A percentile compares a stretch with the other conserved stretches of the same genome.
Evolutionary conservation across 2,797 vertebrate genomes (phyloP).

Genomic region (Gambelia wislizenii): DNA sequence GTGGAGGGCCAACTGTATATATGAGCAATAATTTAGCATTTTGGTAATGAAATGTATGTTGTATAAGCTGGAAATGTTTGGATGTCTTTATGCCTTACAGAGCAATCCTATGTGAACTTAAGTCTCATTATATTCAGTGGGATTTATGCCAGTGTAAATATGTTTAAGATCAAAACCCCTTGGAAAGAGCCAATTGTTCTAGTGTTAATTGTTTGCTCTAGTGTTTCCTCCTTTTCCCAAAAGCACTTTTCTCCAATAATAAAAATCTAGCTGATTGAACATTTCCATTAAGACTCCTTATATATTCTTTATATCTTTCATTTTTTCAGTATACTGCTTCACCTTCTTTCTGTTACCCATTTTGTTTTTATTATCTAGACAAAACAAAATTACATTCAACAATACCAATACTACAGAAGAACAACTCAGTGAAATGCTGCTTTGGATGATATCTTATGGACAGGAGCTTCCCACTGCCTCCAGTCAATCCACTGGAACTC

Average conservation of each 20-base stretch:
- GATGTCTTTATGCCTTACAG: neutral
- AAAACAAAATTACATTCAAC: constrained; percentile 45
- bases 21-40: neutral
- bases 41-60: neutral
- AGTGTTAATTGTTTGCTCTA: neutral
- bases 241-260: constrained; percentile 30
- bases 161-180: neutral
- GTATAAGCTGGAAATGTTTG: neutral
- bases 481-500: constrained; percentile 23
- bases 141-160: neutral
- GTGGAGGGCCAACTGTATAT: too few species aligned
- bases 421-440: neutral
- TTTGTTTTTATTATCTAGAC: constrained; percentile 49
- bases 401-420: constrained; percentile 21
- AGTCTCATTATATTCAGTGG: neutral
- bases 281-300: constrained; percentile 4
- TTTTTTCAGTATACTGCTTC: constrained; percentile 40
- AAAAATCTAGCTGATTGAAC: constrained; percentile 5
- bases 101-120: neutral
- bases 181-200: neutral
- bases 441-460: constrained; percentile 39
- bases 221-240: neutral
- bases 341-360: constrained; percentile 23
- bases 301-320: constrained; percentile 43
- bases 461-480: neutral